Evolutionary conservation across 2,797 vertebrate genomes (phyloP).

Genomic region (Muscicapa striata): DNA sequence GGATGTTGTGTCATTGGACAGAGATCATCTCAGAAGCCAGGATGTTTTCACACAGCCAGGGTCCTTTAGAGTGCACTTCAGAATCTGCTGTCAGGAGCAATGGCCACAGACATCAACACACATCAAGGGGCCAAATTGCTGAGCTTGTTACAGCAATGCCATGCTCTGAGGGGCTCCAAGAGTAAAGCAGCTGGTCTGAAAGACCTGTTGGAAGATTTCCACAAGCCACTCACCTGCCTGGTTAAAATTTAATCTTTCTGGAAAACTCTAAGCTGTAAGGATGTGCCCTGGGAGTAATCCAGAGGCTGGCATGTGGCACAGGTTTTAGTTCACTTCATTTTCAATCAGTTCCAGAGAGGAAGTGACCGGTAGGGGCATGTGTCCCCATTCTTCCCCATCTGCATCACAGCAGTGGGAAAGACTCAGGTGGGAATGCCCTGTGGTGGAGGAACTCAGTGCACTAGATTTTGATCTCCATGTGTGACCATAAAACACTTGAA

Average conservation of each 20-base stretch:
- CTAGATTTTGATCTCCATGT: not conserved
- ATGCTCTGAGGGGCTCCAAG: not conserved
- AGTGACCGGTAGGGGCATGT: fast-evolving
- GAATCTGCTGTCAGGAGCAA: not conserved
- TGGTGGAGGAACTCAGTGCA: not conserved
- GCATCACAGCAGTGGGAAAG: fast-evolving
- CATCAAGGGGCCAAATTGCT: not conserved
- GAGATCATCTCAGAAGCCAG: not conserved
- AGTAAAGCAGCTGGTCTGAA: not conserved
- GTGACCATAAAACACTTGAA: not conserved
- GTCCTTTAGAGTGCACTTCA: not conserved
- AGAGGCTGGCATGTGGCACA: not conserved
- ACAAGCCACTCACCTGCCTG: not conserved
- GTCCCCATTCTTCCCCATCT: fast-evolving
- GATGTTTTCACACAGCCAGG: not conserved
- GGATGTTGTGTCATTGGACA: not conserved
- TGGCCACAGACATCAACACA: not conserved
- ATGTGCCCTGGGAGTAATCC: not conserved
- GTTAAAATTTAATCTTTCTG: not conserved
- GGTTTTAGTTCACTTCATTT: not conserved
- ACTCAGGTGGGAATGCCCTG: not conserved
- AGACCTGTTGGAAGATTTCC: not conserved
- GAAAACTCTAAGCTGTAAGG: not conserved
- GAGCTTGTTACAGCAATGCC: not conserved
- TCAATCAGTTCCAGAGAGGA: not conserved